Percentiles rank a stretch among this genome's conserved stretches.
These are phyloP conservation scores for Pristionchus arcanus DNA, from an alignment of 2,888 invertebrate species.

Conservation along the genomic window DNA sequence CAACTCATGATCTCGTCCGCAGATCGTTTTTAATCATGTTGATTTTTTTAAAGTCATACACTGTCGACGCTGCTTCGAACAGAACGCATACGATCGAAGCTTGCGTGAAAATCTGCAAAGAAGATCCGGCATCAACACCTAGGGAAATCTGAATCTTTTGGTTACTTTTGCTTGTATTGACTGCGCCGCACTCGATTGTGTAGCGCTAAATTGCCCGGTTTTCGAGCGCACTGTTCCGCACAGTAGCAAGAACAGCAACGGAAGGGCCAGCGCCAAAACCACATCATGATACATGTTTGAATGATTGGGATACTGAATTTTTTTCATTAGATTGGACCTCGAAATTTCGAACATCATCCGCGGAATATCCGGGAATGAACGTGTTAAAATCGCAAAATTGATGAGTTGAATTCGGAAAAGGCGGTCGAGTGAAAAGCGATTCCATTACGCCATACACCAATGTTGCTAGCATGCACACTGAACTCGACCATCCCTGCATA, in stretches of 20 bases:
- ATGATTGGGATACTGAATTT: not conserved
- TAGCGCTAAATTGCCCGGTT: not conserved
- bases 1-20: not conserved
- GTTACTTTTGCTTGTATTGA: not conserved
- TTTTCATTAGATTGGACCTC: not conserved
- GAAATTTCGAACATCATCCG: not conserved
- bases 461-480: not conserved
- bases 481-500: not conserved
- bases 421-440: not conserved
- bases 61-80: not conserved
- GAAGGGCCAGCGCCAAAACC: not conserved
- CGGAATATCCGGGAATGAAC: not conserved
- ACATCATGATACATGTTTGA: not conserved
- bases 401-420: not conserved
- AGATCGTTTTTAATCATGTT: no score
- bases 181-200: not conserved
- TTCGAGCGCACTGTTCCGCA: not conserved
- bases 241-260: not conserved
- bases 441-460: not conserved
- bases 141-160: not conserved
- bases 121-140: not conserved
- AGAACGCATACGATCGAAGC: not conserved
- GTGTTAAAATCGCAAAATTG: not conserved
- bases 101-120: not conserved
- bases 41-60: not conserved